Percentiles rank a stretch among this genome's conserved stretches.
phyloP scores from a whole-genome alignment of 2,888 invertebrate genomes.

The Cyclophora punctaria region DNA sequence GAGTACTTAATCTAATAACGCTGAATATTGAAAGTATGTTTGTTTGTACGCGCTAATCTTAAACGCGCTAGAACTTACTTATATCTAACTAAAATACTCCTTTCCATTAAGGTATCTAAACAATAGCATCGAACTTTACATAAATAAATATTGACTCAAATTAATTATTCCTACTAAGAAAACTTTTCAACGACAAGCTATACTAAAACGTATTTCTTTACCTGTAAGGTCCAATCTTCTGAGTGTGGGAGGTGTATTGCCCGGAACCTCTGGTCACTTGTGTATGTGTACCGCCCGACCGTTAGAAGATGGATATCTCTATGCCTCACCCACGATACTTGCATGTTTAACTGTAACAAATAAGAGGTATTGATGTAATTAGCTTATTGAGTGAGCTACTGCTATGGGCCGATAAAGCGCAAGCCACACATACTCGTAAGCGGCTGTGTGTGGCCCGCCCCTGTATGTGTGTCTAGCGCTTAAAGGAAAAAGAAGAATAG shows the following conservation, averaged over 20 bases:
- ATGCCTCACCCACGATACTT: slow-evolving; percentile 95
- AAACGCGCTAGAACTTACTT: too few relatives aligned
- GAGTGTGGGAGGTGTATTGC: slow-evolving; percentile 89
- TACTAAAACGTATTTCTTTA: slow-evolving; percentile 18
- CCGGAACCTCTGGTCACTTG: slow-evolving; percentile 92
- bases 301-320: slow-evolving; percentile 92
- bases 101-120: not conserved
- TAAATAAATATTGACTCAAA: not conserved
- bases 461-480: too few relatives aligned
- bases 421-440: too few relatives aligned
- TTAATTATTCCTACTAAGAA: not conserved
- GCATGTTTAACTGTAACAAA: slow-evolving; percentile 72
- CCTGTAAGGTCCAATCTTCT: slow-evolving; percentile 93
- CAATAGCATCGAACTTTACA: not conserved
- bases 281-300: slow-evolving; percentile 92
- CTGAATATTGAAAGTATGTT: too few relatives aligned
- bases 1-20: too few relatives aligned
- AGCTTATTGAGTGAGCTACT: too few relatives aligned
- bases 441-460: too few relatives aligned
- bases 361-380: too few relatives aligned
- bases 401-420: too few relatives aligned
- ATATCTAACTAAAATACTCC: too few relatives aligned
- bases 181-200: not conserved
- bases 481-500: too few relatives aligned
- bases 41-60: too few relatives aligned